Evolutionary conservation across 2,888 invertebrate genomes (phyloP).

Genomic region (Platycheirus albimanus): DNA sequence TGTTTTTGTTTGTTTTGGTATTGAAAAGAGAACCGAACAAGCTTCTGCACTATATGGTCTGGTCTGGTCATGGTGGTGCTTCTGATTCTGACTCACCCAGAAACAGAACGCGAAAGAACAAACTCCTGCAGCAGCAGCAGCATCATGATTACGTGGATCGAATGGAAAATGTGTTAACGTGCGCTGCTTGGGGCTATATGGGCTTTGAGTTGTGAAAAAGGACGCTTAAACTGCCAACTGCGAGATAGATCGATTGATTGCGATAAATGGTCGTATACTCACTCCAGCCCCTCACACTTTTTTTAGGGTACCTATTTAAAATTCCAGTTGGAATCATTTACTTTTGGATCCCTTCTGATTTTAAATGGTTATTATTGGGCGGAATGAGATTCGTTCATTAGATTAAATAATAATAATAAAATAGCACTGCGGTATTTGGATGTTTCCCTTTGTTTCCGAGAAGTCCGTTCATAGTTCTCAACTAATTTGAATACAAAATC

Average conservation of each 20-base stretch:
- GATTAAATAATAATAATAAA: no score
- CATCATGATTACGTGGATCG: constrained; percentile 56
- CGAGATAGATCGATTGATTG: constrained; percentile 13
- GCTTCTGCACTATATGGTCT: constrained; percentile 67
- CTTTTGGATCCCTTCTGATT: no score
- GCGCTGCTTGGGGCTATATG: constrained; percentile 53
- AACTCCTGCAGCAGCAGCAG: constrained; percentile 21
- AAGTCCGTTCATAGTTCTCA: no score
- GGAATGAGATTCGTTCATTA: no score
- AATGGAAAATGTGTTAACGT: constrained; percentile 65
- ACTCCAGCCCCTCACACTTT: constrained; percentile 4
- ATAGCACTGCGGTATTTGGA: no score
- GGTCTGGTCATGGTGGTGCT: no score
- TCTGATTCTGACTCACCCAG: constrained; percentile 25
- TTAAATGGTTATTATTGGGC: no score
- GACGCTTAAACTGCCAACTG: neutral
- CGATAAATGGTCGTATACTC: constrained; percentile 14
- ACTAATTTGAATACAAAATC: no score
- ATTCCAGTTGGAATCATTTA: neutral
- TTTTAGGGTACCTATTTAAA: constrained; percentile 25
- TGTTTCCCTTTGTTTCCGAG: no score
- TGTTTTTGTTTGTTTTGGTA: neutral
- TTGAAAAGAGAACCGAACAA: constrained; percentile 36
- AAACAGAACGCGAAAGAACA: constrained; percentile 6
- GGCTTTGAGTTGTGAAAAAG: neutral